These are phyloP conservation scores for Lucilia cuprina DNA, from an alignment of 1,140 invertebrate species.

Conservation along the genomic window DNA sequence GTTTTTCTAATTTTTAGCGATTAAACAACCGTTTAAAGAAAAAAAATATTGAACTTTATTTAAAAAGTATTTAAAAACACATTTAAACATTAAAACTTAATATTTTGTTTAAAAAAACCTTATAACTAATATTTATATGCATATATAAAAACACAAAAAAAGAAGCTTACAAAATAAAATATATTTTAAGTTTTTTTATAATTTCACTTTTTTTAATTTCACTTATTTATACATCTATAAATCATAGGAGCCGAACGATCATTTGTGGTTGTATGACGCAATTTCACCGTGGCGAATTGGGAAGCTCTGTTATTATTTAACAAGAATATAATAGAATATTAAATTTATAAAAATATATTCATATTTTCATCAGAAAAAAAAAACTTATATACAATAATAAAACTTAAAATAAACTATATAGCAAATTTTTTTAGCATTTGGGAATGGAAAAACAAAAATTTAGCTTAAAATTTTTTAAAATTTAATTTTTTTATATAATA, in stretches of 20 bases:
- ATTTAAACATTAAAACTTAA: too few relatives aligned
- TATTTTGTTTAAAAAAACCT: not conserved
- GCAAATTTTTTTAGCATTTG: too few relatives aligned
- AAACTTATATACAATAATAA: not conserved
- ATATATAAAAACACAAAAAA: constrained; percentile 2
- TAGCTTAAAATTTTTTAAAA: not conserved
- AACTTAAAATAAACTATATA: too few relatives aligned
- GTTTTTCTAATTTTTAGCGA: too few relatives aligned
- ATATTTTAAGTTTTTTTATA: not conserved
- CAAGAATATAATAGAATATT: not conserved
- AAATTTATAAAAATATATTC: not conserved
- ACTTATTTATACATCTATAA: constrained; percentile 63
- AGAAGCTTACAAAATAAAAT: constrained; percentile 24
- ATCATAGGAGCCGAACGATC: constrained; percentile 82
- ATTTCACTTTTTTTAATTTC: not conserved
- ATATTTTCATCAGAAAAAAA: constrained; percentile 11
- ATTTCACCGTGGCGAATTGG: constrained; percentile 84
- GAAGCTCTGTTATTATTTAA: constrained; percentile 71
- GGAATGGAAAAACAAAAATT: not conserved
- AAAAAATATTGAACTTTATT: not conserved
- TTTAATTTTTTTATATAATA: not conserved
- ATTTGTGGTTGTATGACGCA: constrained; percentile 84
- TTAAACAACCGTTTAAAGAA: too few relatives aligned
- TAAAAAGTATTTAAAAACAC: not conserved
- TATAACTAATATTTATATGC: not conserved